Evolutionary conservation across 2,888 invertebrate genomes (phyloP).

Genomic region (Drosophila colorata): DNA sequence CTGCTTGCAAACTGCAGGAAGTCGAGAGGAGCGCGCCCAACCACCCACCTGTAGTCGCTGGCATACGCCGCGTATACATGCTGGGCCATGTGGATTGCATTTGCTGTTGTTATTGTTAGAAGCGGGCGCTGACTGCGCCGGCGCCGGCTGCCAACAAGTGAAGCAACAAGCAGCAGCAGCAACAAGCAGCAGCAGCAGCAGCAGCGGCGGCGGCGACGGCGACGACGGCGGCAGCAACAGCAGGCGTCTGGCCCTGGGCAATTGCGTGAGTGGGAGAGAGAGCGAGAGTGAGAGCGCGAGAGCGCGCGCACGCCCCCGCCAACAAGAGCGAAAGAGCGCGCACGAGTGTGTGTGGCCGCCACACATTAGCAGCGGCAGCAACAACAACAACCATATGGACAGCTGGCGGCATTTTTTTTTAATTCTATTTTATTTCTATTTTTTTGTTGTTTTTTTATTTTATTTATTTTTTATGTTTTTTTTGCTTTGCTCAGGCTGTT

Average conservation of each 20-base stretch:
- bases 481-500: constrained; percentile 33
- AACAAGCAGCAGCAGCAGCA: constrained; percentile 29
- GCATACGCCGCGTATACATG: constrained; percentile 39
- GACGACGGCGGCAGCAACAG: constrained; percentile 18
- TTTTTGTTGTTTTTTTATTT: constrained; percentile 12
- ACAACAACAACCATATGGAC: constrained; percentile 57
- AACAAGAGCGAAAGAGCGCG: constrained; percentile 35
- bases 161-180: constrained; percentile 65
- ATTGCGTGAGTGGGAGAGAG: constrained; percentile 20
- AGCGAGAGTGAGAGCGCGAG: constrained; percentile 29
- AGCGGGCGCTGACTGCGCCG: constrained; percentile 44
- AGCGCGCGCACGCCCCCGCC: constrained; percentile 37
- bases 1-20: constrained; percentile 28
- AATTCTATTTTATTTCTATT: constrained; percentile 22
- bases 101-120: constrained; percentile 59
- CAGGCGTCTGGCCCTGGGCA: constrained; percentile 47
- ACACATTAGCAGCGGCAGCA: constrained; percentile 53
- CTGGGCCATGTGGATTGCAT: constrained; percentile 63
- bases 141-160: constrained; percentile 72
- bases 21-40: neutral
- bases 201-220: constrained; percentile 15
- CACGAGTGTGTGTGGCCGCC: constrained; percentile 51
- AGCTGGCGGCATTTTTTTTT: constrained; percentile 57
- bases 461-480: constrained; percentile 3
- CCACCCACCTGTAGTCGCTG: constrained; percentile 59